Percentiles rank a stretch among this genome's conserved stretches.
Evolutionary conservation across 2,888 invertebrate species (phyloP).

Genomic region (Silvanus unidentatus): DNA sequence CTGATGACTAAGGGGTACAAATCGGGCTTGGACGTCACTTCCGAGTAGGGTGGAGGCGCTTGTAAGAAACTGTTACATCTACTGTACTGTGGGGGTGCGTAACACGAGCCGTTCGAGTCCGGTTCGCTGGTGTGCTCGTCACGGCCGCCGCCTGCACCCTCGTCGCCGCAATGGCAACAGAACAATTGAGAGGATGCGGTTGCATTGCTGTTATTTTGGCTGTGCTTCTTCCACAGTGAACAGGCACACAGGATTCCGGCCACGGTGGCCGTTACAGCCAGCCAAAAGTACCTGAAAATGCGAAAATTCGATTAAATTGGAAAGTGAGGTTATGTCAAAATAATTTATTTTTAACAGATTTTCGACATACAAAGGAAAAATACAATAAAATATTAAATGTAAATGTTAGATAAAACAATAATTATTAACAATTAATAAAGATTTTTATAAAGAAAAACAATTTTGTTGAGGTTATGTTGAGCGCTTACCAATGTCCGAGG

Average conservation of each 20-base stretch:
- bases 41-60: constrained; percentile 78
- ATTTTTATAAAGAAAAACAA: no score
- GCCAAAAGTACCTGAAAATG: constrained; percentile 48
- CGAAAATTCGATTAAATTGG: constrained; percentile 13
- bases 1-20: constrained; percentile 79
- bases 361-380: no score
- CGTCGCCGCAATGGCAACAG: constrained; percentile 43
- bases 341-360: no score
- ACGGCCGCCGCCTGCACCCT: constrained; percentile 40
- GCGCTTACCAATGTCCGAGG: constrained; percentile 61
- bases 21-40: constrained; percentile 82
- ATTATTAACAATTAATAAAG: no score
- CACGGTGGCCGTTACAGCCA: constrained; percentile 61
- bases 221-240: constrained; percentile 57
- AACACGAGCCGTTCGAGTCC: constrained; percentile 72
- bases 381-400: no score
- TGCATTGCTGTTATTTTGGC: constrained; percentile 29
- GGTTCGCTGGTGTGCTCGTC: constrained; percentile 63
- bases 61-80: constrained; percentile 79
- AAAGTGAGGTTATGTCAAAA: no score
- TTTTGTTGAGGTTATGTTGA: background rate
- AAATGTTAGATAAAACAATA: no score
- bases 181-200: constrained; percentile 10
- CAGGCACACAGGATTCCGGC: constrained; percentile 66
- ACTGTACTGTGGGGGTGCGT: constrained; percentile 78